phyloP scores from a whole-genome alignment of 2,113 vertebrate genomes.

The Eurypyga helias region DNA sequence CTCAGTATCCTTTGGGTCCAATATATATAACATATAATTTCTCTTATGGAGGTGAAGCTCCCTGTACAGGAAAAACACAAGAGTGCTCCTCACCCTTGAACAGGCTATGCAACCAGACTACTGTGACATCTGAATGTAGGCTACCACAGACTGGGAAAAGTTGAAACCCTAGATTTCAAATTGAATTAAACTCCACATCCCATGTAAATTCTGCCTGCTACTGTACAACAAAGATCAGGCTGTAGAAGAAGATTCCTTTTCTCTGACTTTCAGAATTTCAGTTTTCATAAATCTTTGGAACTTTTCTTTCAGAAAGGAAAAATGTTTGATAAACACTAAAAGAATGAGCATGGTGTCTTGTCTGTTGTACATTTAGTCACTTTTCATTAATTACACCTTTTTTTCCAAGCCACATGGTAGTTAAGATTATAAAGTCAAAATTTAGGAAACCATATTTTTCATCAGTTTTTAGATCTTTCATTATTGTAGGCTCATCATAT shows the following conservation, averaged over 20 bases:
- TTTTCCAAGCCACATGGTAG: not conserved
- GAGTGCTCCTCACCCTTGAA: not conserved
- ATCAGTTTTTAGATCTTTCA: not conserved
- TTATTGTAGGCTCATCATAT: not conserved
- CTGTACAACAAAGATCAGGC: not conserved
- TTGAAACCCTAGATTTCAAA: not conserved
- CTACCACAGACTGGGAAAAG: not conserved
- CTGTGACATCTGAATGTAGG: not conserved
- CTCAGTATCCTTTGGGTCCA: not conserved
- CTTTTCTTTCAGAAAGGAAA: not conserved
- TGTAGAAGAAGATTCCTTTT: not conserved
- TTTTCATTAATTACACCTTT: not conserved
- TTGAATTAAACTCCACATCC: not conserved
- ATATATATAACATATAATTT: not conserved
- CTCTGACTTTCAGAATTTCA: not conserved
- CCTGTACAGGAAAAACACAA: not conserved
- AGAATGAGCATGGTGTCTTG: not conserved
- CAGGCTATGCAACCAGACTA: not conserved
- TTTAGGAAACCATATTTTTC: not conserved
- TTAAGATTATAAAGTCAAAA: not conserved
- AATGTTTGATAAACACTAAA: not conserved
- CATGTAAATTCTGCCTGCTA: not conserved
- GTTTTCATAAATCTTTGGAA: rapidly evolving
- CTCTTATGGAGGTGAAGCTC: not conserved
- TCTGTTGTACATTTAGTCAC: not conserved